These are phyloP conservation scores for Sanderia malayensis DNA, from an alignment of 30 jellyfish, hydroid and myxozoan species.

Conservation along the genomic window DNA sequence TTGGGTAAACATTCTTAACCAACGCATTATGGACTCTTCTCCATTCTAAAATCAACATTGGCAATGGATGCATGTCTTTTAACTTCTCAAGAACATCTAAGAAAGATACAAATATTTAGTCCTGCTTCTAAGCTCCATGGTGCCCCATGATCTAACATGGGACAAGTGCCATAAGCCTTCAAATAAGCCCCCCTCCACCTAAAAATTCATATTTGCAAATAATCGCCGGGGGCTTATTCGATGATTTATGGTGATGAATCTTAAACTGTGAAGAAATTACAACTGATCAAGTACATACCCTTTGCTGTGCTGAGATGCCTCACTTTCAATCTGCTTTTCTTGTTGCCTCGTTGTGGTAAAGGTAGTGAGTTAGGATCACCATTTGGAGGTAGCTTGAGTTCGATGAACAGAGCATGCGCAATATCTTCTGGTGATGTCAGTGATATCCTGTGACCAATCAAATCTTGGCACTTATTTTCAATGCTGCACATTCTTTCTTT, in stretches of 20 bases:
- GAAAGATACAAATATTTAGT: background rate
- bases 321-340: conserved; percentile 34
- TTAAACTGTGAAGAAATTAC: no score
- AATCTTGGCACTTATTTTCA: conserved; percentile 63
- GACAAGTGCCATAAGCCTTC: no score
- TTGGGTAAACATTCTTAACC: conserved; percentile 77
- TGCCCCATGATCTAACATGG: no score
- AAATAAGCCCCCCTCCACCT: no score
- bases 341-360: conserved; percentile 40
- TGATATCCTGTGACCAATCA: conserved; percentile 69
- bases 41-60: conserved; percentile 86
- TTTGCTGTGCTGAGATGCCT: conserved; percentile 86
- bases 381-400: conserved; percentile 75
- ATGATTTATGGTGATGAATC: no score
- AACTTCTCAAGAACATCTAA: conserved; percentile 77
- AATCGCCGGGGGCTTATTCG: no score
- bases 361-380: conserved; percentile 52
- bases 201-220: no score
- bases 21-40: conserved; percentile 81
- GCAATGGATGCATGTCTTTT: conserved; percentile 71
- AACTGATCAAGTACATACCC: no score
- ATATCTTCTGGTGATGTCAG: conserved; percentile 85
- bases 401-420: conserved; percentile 77
- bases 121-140: no score
- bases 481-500: conserved; percentile 26